Evolutionary conservation across 92 coral and sea anemone genomes (phyloP).

Genomic region (Hydrozoanthus gracilis): DNA sequence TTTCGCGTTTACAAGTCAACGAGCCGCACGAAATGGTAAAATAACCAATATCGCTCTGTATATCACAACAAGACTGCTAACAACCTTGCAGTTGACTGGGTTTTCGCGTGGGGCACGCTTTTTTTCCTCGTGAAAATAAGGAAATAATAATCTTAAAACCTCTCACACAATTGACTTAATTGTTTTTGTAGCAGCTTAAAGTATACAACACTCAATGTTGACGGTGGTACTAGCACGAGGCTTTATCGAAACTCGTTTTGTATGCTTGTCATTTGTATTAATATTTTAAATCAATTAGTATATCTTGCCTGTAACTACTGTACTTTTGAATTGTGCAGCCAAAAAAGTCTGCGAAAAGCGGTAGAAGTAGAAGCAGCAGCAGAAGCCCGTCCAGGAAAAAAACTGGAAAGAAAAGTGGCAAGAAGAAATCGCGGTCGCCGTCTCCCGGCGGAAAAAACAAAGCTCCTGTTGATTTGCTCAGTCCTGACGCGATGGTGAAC

Average conservation of each 20-base stretch:
- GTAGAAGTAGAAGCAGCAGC: slow-evolving; percentile 80
- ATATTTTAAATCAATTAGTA: background rate
- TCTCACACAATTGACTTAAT: background rate
- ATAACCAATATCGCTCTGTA: background rate
- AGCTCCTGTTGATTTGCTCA: slow-evolving; percentile 74
- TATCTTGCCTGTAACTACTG: background rate
- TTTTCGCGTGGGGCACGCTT: slow-evolving; percentile 23
- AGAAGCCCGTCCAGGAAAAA: slow-evolving; percentile 90
- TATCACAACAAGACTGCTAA: background rate
- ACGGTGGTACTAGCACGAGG: background rate
- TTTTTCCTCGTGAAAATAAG: background rate
- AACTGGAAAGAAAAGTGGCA: slow-evolving; percentile 76
- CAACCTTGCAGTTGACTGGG: slow-evolving; percentile 20
- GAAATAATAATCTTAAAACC: background rate
- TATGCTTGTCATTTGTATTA: background rate
- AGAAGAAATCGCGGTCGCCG: slow-evolving; percentile 81
- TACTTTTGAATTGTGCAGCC: slow-evolving; percentile 2
- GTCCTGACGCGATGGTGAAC: slow-evolving; percentile 98
- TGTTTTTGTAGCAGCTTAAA: background rate
- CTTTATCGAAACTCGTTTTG: background rate
- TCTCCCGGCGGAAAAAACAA: slow-evolving; percentile 76
- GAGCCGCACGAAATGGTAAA: slow-evolving; percentile 14
- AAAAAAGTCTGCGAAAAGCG: slow-evolving; percentile 84
- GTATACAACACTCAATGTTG: background rate
- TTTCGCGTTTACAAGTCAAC: background rate